phyloP scores from a whole-genome alignment of 1,140 invertebrate genomes.

The Harlomillsia oculata region DNA sequence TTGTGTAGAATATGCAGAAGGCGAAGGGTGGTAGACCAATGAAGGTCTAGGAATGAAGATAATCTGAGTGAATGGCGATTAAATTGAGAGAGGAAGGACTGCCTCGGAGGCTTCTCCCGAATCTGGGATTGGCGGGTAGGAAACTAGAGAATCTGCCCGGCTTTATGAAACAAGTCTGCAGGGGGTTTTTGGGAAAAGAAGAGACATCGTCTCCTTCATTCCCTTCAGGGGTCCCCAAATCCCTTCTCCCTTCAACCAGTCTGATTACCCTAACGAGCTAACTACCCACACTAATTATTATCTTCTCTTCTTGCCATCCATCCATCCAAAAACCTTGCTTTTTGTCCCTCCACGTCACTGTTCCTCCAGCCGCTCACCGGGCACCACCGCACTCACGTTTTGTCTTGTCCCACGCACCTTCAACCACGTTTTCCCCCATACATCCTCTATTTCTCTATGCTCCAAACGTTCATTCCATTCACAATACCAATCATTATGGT shows the following conservation, averaged over 20 bases:
- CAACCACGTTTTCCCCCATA: too few relatives aligned
- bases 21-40: slow-evolving; percentile 16
- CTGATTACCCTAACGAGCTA: slow-evolving; percentile 36
- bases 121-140: slow-evolving; percentile 20
- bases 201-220: neutral
- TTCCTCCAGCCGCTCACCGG: too few relatives aligned
- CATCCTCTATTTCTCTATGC: neutral
- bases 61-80: slow-evolving; percentile 16
- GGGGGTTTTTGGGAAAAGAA: neutral
- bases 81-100: slow-evolving; percentile 18
- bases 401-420: too few relatives aligned
- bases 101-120: slow-evolving; percentile 21
- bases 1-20: neutral
- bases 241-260: too few relatives aligned
- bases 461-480: neutral
- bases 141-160: slow-evolving; percentile 12
- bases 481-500: neutral
- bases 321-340: neutral
- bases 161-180: neutral
- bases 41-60: slow-evolving; percentile 15
- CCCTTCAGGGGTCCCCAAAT: slow-evolving; percentile 34
- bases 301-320: slow-evolving; percentile 10
- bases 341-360: too few relatives aligned
- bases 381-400: neutral
- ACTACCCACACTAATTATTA: slow-evolving; percentile 34